These are phyloP conservation scores for Stenodera caucasica DNA, from an alignment of 2,888 invertebrate genomes.

Conservation along the genomic window DNA sequence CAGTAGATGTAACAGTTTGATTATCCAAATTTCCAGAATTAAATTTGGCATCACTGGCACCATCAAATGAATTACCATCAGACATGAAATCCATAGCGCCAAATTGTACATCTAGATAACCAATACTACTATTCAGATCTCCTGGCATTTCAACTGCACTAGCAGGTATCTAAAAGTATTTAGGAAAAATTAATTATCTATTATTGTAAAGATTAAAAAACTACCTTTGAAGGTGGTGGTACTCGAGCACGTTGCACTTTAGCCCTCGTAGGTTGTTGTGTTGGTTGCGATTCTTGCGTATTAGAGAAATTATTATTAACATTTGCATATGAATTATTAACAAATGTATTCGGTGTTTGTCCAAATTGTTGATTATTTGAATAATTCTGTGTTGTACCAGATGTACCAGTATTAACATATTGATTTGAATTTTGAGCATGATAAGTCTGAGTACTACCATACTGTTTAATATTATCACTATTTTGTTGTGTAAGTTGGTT, in stretches of 20 bases:
- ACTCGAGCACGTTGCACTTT: conserved; percentile 72
- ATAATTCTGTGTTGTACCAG: conserved; percentile 35
- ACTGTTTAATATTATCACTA: conserved; percentile 48
- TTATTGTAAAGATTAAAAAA: conserved; percentile 4
- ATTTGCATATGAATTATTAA: conserved; percentile 37
- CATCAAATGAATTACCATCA: conserved; percentile 58
- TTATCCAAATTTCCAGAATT: conserved; percentile 45
- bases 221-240: conserved; percentile 82
- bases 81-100: conserved; percentile 80
- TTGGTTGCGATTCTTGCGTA: conserved; percentile 26
- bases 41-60: conserved; percentile 55
- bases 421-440: conserved; percentile 34
- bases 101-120: conserved; percentile 90
- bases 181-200: not conserved
- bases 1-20: conserved; percentile 43
- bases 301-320: conserved; percentile 37
- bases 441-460: conserved; percentile 37
- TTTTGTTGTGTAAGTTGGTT: conserved; percentile 62
- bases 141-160: conserved; percentile 97
- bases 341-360: conserved; percentile 40
- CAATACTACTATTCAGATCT: conserved; percentile 73
- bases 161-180: conserved; percentile 75
- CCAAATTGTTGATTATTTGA: conserved; percentile 38
- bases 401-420: conserved; percentile 23
- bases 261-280: conserved; percentile 58